A percentile compares a stretch with the other conserved stretches of the same genome.
These are phyloP conservation scores for Anguilla pacifica DNA, from an alignment of 2,797 vertebrate species.

Conservation along the genomic window DNA sequence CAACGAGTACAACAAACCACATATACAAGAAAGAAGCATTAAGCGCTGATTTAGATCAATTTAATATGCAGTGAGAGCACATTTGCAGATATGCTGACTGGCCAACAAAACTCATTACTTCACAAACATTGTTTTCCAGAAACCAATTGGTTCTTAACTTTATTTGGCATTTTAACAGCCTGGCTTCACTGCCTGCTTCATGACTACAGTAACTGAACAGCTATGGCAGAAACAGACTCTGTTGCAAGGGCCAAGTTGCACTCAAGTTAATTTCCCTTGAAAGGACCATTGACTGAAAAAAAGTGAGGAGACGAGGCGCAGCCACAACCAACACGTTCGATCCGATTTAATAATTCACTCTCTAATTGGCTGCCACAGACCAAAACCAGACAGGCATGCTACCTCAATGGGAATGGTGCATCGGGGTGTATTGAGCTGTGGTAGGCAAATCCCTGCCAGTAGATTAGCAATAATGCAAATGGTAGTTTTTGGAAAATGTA, in stretches of 20 bases:
- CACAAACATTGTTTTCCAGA: conserved; percentile 57
- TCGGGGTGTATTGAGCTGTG: neutral
- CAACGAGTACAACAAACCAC: neutral
- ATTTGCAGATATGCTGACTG: conserved; percentile 75
- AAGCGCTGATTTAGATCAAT: conserved; percentile 80
- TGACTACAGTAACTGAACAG: conserved; percentile 17
- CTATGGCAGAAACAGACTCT: neutral
- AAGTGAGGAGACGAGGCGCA: neutral
- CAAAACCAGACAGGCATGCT: neutral
- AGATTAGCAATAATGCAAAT: neutral
- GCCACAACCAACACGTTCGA: neutral
- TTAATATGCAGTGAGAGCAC: conserved; percentile 75
- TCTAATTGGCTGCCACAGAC: neutral
- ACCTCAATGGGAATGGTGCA: neutral
- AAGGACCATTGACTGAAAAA: conserved; percentile 20
- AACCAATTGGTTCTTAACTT: conserved; percentile 38
- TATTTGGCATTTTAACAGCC: conserved; percentile 37
- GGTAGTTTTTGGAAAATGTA: neutral
- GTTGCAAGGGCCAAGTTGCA: neutral
- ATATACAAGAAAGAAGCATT: conserved; percentile 72
- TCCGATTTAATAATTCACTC: neutral
- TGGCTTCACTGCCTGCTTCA: conserved; percentile 19
- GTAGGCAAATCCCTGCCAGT: neutral
- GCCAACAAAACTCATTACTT: conserved; percentile 67
- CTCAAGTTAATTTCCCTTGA: conserved; percentile 26